Base-by-base conservation (phyloP, 2,113 vertebrate species). In the Lepidiolamprologus cunningtoni region DNA sequence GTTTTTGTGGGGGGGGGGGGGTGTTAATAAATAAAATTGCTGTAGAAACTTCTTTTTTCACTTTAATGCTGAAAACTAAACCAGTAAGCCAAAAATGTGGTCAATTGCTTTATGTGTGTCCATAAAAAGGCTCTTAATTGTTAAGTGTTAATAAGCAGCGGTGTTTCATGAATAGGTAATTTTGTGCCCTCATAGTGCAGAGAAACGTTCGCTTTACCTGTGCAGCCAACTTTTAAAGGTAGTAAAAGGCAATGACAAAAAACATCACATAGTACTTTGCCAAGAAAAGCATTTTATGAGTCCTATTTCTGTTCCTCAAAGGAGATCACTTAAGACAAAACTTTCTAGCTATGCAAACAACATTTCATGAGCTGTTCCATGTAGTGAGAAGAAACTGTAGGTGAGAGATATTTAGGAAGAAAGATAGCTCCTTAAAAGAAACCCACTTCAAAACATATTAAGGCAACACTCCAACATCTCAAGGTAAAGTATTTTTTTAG, bases 241-340 rank as follows among this genome's bases (percentile, higher is more conserved):
- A 23, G 19, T 17, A 5, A 82, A 16, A 57, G 10, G 14, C 82
- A 86, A 86, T 7, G 9, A 54, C 14, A 79, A 47, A 81, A 83
- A 76, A 78, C n/a, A 78, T 57, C 23, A 37, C 5, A 81, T 14
- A 83, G 21, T 45, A 42, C 33, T 86, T 88, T 40, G 73, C 47
- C 35, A 71, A 37, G 21, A 83, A 89, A 86, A 89, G 28, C 13
- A 79, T 40, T 76, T 80, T 84, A 66, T 33, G 8, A 85, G 68
- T 31, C 23, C 19, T 12, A 23, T 82, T 83, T 92, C 61, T 82
- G 68, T 66, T 76, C 19, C 37, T 81, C 40, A 47, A 40, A 89
- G 37, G 8, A 85, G 63, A 88, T 89, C 3, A 82, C 80, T 47
- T 84, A 73, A 85, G 83, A 58, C 40, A 26, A 19, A 86, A 81